Evolutionary conservation across 2,113 vertebrate species (phyloP), one percentile per base, ranked within the genome.

Genomic region (Phasianus colchicus): DNA sequence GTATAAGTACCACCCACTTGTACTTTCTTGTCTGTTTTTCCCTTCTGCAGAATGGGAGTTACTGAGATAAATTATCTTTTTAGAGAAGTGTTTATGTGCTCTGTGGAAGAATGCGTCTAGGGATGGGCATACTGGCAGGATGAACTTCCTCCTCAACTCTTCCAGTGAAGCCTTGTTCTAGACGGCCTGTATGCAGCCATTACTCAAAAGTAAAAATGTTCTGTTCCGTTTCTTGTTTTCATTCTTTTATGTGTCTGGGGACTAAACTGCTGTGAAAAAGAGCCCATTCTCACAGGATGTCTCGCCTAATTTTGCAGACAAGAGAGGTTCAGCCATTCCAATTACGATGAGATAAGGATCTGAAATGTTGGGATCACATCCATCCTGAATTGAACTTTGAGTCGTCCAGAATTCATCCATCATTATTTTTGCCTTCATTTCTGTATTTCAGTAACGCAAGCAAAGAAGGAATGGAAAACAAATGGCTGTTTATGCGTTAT

Each of bases 241-340:
- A 93, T 96, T 96, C 93, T 91, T 97, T 79, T 34, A 30, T 82
- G 80, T 2, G 13, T 92, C 95, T 94, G 58, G 93, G 95, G 90
- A 95, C 80, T 89, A 84, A 90, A 92, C 54, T 94, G 82, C 90
- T 92, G 21, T 91, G 90, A 94, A 95, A 95, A 93, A 92, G 91
- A 91, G 70, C 90, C 91, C 94, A 97, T 97, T 97, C 96, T 97
- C 96, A 97, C 94, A 96, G 92, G 93, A 90, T 89, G 74, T 75
- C 88, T 95, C 95, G 95, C 88, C 92, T 95, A 84, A 92, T 94
- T 96, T 91, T 95, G 76, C 93, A 90, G 93, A 95, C 93, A 71
- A 93, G 80, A 93, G 91, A 92, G 92, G 88, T 94, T 96, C 88
- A 94, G 76, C 90, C 76, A 69, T 96, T 97, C 95, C 95, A 95